These are phyloP conservation scores for Aelia acuminata DNA, from an alignment of 2,888 invertebrate genomes.

Conservation along the genomic window DNA sequence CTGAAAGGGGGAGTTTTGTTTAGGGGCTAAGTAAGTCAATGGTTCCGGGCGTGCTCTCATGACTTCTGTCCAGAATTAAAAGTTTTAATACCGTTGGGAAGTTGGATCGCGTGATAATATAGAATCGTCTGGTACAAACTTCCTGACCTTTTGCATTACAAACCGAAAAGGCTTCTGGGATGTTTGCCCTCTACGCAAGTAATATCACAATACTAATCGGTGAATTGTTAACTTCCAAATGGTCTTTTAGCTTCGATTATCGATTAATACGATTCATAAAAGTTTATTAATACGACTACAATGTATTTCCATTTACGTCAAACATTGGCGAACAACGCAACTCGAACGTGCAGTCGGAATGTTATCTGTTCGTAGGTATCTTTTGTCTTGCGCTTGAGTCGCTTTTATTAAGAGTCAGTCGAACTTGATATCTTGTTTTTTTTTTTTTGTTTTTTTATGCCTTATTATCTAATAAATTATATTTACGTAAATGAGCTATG, in stretches of 20 bases:
- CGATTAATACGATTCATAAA: too few relatives aligned
- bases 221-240: neutral
- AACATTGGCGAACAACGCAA: too few relatives aligned
- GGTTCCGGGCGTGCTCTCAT: neutral
- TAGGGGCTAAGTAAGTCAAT: conserved; percentile 25
- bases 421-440: too few relatives aligned
- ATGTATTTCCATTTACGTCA: too few relatives aligned
- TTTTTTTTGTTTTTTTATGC: too few relatives aligned
- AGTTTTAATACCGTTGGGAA: neutral
- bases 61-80: conserved; percentile 39
- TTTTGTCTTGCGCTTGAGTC: too few relatives aligned
- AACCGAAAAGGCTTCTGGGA: neutral
- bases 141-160: conserved; percentile 13
- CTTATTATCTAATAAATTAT: too few relatives aligned
- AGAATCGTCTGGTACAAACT: conserved; percentile 35
- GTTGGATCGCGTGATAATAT: conserved; percentile 8
- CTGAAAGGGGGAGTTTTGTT: conserved; percentile 34
- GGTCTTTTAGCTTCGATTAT: neutral
- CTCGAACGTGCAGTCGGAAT: too few relatives aligned
- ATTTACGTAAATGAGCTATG: too few relatives aligned
- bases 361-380: too few relatives aligned
- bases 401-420: too few relatives aligned
- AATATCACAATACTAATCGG: neutral
- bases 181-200: conserved; percentile 6
- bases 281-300: too few relatives aligned